Conservation (phyloP, 2,888 invertebrate species). For the Drosophila percnosoma region DNA sequence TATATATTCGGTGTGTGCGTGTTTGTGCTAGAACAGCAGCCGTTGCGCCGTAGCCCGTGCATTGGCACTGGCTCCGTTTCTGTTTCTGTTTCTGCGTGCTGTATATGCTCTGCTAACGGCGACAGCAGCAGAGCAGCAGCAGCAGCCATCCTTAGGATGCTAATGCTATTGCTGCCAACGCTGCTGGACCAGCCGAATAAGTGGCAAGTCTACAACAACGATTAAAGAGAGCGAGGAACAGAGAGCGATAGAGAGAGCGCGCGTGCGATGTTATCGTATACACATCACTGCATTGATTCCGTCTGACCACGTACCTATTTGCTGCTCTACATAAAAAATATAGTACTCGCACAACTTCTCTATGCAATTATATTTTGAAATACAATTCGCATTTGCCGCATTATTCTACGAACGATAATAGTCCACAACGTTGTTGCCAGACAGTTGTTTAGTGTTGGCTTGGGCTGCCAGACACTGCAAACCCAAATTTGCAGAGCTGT, state of each 20-base stretch:
- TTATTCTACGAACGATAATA: neutral
- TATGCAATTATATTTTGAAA: constrained; percentile 20
- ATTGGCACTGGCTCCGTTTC: constrained; percentile 63
- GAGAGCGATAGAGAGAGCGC: constrained; percentile 17
- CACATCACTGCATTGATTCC: constrained; percentile 28
- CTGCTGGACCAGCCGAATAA: constrained; percentile 51
- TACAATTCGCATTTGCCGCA: constrained; percentile 9
- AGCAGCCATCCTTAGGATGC: constrained; percentile 45
- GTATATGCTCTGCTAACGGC: constrained; percentile 16
- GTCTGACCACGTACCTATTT: constrained; percentile 10
- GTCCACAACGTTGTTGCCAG: constrained; percentile 20
- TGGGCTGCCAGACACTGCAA: constrained; percentile 18
- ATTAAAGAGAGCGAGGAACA: constrained; percentile 12
- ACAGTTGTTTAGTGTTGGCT: neutral
- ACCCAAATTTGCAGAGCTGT: neutral
- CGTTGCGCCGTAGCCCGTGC: constrained; percentile 57
- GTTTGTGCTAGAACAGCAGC: constrained; percentile 42
- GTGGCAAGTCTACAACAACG: constrained; percentile 52
- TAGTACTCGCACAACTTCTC: constrained; percentile 7
- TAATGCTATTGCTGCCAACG: constrained; percentile 43
- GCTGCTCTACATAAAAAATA: constrained; percentile 9
- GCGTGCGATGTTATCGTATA: constrained; percentile 49
- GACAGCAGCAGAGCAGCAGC: neutral
- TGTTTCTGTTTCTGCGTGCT: constrained; percentile 52
- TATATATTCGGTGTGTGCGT: constrained; percentile 5